These are phyloP conservation scores for Tetheella fluctuosa DNA, from an alignment of 2,888 invertebrate species.

Conservation along the genomic window DNA sequence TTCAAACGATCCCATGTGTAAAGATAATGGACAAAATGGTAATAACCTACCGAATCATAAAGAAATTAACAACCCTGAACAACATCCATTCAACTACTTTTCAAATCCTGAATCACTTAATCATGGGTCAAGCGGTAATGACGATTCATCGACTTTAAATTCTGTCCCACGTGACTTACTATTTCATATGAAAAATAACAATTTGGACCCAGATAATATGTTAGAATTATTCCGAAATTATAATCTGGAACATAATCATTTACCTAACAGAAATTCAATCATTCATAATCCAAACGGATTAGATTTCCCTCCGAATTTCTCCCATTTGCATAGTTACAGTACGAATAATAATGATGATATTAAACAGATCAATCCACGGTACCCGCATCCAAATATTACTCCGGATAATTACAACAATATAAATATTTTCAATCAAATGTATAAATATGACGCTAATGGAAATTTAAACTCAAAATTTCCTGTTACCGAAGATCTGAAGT, in stretches of 20 bases:
- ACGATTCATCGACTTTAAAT: neutral
- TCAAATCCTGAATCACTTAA: neutral
- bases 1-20: slow-evolving; percentile 34
- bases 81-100: neutral
- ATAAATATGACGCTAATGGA: neutral
- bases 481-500: neutral
- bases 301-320: neutral
- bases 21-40: neutral
- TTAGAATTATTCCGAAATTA: neutral
- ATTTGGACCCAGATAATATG: neutral
- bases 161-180: neutral
- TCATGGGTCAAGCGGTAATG: neutral
- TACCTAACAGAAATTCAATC: neutral
- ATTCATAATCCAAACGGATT: neutral
- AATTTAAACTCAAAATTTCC: neutral
- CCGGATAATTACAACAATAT: neutral
- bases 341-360: neutral
- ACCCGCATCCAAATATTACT: neutral
- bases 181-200: neutral
- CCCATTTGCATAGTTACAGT: neutral
- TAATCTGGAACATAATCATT: neutral
- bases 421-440: neutral
- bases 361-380: neutral
- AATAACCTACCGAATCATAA: neutral
- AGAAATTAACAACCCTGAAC: neutral